phyloP scores from a whole-genome alignment of 2,888 invertebrate genomes.

The Rotaria socialis region DNA sequence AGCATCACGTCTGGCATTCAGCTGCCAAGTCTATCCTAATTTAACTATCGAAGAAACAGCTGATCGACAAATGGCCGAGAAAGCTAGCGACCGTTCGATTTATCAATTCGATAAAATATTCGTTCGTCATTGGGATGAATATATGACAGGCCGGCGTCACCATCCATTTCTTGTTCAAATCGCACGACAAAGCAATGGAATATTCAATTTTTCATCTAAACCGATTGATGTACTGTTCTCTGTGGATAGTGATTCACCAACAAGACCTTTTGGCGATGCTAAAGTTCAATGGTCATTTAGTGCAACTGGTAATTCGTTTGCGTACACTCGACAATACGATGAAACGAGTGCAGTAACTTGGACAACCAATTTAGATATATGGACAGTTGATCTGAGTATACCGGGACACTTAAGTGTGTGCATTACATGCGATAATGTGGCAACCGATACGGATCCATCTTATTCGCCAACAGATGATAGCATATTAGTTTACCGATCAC shows the following conservation, averaged over 20 bases:
- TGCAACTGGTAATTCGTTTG: background rate
- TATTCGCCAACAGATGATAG: background rate
- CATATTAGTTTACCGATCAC: background rate
- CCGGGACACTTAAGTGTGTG: background rate
- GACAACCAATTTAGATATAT: background rate
- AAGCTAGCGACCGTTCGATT: background rate
- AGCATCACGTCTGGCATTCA: background rate
- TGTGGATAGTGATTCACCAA: background rate
- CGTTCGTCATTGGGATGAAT: background rate
- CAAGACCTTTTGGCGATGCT: background rate
- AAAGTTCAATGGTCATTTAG: slow-evolving; percentile 2
- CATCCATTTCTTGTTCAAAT: background rate
- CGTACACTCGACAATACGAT: background rate
- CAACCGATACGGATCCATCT: background rate
- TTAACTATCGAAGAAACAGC: background rate
- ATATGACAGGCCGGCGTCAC: background rate
- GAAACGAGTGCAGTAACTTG: background rate
- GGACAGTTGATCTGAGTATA: background rate
- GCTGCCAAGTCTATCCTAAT: background rate
- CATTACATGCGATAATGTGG: background rate
- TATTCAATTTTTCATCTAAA: background rate
- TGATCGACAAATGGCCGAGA: background rate
- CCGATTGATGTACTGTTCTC: background rate
- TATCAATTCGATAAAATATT: background rate
- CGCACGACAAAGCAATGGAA: background rate